These are phyloP conservation scores for Chymomyza costata DNA, from an alignment of 1,140 invertebrate genomes.

Conservation along the genomic window DNA sequence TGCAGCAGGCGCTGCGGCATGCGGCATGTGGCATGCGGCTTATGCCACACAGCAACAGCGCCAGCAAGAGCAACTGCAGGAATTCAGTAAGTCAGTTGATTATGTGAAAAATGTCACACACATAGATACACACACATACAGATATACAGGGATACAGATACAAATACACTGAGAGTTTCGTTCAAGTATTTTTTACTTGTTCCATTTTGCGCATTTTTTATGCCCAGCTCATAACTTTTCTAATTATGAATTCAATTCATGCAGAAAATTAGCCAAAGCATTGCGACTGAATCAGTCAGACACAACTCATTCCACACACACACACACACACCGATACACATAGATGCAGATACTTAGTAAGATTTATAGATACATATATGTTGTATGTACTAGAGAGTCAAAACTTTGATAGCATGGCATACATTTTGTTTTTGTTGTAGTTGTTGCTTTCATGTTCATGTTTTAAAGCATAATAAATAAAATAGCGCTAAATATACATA, in stretches of 20 bases:
- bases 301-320: constrained; percentile 6
- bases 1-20: constrained; percentile 11
- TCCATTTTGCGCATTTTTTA: not conserved
- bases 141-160: constrained; percentile 1
- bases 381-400: not conserved
- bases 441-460: not conserved
- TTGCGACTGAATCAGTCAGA: constrained; percentile 33
- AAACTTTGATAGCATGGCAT: too few species aligned
- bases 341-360: too few species aligned
- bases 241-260: constrained; percentile 66
- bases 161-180: not conserved
- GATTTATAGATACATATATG: too few species aligned
- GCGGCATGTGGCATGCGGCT: constrained; percentile 5
- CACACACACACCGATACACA: constrained; percentile 5
- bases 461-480: not conserved
- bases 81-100: constrained; percentile 62
- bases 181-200: constrained; percentile 1
- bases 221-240: constrained; percentile 19
- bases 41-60: constrained; percentile 33
- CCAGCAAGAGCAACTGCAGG: constrained; percentile 16
- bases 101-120: constrained; percentile 72
- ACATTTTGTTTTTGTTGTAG: too few species aligned
- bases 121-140: constrained; percentile 21
- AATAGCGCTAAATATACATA: too few species aligned
- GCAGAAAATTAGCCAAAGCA: constrained; percentile 58